Conservation (phyloP, 2,113 vertebrate species). For the Platichthys flesus region DNA sequence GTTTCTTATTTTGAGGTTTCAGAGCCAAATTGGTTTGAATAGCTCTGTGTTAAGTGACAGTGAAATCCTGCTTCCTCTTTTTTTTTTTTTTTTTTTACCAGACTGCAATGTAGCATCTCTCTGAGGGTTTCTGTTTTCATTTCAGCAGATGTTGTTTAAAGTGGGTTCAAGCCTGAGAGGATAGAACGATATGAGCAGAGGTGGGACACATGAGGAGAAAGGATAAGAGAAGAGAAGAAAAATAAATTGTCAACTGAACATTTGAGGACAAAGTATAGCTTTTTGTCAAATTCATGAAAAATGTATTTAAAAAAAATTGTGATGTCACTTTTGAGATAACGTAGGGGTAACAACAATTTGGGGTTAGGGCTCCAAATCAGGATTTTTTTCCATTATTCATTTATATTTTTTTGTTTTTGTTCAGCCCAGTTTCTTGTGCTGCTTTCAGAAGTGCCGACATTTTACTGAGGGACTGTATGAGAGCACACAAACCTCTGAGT, state of each 20-base stretch:
- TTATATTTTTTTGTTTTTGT: no score
- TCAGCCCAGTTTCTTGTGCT: no score
- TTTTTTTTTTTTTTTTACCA: no score
- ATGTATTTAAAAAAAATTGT: neutral
- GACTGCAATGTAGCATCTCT: constrained; percentile 25
- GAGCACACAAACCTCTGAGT: no score
- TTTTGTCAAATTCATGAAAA: constrained; percentile 3
- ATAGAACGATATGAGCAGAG: constrained; percentile 16
- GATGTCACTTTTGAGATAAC: neutral
- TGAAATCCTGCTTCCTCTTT: constrained; percentile 8
- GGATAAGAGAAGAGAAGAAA: constrained; percentile 11
- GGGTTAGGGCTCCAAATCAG: no score
- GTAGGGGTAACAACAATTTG: no score
- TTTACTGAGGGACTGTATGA: no score
- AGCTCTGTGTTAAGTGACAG: constrained; percentile 32
- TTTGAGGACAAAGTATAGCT: neutral
- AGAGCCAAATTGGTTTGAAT: constrained; percentile 22
- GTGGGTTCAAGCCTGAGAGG: constrained; percentile 36
- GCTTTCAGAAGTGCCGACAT: no score
- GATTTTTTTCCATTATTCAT: no score
- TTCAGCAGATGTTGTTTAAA: constrained; percentile 28
- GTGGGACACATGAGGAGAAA: constrained; percentile 16
- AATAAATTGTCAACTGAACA: no score
- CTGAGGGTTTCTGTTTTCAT: constrained; percentile 38
- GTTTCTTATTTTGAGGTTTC: constrained; percentile 25